These are phyloP conservation scores for Ellobium chinense DNA, from an alignment of 2,888 invertebrate genomes.

Conservation along the genomic window DNA sequence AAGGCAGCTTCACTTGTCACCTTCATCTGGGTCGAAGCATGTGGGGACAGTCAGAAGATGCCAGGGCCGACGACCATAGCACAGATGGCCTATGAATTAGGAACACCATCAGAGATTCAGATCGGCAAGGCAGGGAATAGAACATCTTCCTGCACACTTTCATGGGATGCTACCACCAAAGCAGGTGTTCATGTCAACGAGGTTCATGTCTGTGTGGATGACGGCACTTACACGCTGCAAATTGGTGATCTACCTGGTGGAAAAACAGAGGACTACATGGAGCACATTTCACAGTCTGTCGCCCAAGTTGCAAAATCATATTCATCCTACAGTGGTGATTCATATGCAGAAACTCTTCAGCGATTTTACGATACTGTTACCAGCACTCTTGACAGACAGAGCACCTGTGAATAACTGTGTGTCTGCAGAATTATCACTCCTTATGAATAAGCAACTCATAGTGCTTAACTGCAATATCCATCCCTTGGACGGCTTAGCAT, in stretches of 20 bases:
- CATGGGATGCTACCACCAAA: slow-evolving; percentile 4
- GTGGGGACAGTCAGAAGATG: neutral
- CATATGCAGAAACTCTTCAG: neutral
- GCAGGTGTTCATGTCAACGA: neutral
- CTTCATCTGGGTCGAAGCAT: neutral
- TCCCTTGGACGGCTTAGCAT: neutral
- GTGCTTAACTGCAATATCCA: neutral
- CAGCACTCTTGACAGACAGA: neutral
- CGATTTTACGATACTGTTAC: neutral
- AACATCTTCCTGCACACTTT: neutral
- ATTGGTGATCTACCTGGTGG: neutral
- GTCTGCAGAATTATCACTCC: neutral
- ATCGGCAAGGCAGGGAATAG: neutral
- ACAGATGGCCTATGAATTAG: neutral
- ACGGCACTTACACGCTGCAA: neutral
- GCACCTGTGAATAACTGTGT: neutral
- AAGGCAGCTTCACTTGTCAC: neutral
- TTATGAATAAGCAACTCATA: neutral
- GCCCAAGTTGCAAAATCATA: neutral
- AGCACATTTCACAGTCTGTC: neutral
- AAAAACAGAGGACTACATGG: neutral
- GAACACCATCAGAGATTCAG: neutral
- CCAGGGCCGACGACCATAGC: neutral
- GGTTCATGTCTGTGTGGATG: neutral
- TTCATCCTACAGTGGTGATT: neutral